Percentiles rank a stretch among this genome's conserved stretches.
These are phyloP conservation scores for Epizoanthus fatuus DNA, from an alignment of 92 coral and sea anemone genomes.

Conservation along the genomic window DNA sequence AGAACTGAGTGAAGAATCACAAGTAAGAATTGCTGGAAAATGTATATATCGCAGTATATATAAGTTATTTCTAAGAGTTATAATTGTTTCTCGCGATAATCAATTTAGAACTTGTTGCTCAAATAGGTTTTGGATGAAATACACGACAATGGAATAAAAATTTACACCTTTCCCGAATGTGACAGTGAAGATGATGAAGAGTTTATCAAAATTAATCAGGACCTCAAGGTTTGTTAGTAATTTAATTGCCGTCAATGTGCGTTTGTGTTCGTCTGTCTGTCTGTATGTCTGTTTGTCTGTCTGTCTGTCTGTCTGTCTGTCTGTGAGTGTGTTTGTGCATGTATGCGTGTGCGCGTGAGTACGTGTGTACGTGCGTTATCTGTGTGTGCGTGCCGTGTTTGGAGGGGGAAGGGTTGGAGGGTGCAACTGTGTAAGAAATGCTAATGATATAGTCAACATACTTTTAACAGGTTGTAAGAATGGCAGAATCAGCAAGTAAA, in stretches of 20 bases:
- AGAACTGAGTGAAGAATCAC: too few species aligned
- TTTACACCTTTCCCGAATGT: slow-evolving; percentile 91
- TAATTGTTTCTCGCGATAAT: not conserved
- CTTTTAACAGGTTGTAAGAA: slow-evolving; percentile 2
- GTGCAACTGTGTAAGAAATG: not conserved
- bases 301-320: too few species aligned
- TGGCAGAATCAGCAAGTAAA: slow-evolving; percentile 26
- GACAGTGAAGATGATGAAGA: slow-evolving; percentile 96
- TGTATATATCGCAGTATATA: too few species aligned
- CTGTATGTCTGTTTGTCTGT: not conserved
- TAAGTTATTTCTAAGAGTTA: too few species aligned
- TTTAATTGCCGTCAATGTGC: not conserved
- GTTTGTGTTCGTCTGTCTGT: not conserved
- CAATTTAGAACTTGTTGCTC: not conserved
- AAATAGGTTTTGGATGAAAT: slow-evolving; percentile 92
- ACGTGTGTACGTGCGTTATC: too few species aligned
- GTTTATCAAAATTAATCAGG: slow-evolving; percentile 88
- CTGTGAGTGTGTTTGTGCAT: not conserved
- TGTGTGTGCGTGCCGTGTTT: too few species aligned
- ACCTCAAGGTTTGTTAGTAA: slow-evolving; percentile 75
- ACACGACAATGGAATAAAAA: slow-evolving; percentile 76
- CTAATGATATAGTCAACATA: not conserved
- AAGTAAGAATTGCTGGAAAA: too few species aligned
- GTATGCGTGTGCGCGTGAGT: not conserved
- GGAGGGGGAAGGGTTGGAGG: too few species aligned